Conservation (phyloP, 2,797 vertebrate genomes). For the Odontamblyopus rebecca region DNA sequence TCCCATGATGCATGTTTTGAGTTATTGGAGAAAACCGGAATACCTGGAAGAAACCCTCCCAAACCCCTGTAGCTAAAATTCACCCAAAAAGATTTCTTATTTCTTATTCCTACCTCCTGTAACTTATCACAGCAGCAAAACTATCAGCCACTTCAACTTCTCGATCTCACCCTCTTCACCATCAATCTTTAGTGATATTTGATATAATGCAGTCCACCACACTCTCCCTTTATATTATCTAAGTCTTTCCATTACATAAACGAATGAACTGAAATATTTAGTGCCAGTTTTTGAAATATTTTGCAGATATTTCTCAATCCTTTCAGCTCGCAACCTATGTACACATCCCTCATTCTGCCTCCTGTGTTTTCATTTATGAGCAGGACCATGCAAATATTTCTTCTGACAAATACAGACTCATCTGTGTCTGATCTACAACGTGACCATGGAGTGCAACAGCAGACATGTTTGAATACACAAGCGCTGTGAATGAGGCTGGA, state of each 20-base stretch:
- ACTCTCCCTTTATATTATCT: too few relatives aligned
- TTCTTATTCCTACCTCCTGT: too few relatives aligned
- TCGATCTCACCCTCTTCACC: too few relatives aligned
- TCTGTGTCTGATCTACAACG: slow-evolving; percentile 23
- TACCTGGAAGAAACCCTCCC: too few relatives aligned
- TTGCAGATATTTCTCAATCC: background rate
- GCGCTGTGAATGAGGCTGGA: background rate
- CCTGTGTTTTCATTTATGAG: slow-evolving; percentile 9
- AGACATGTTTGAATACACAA: background rate
- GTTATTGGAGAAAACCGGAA: too few relatives aligned
- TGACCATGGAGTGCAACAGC: background rate
- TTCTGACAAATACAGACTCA: slow-evolving; percentile 41
- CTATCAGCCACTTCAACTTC: too few relatives aligned
- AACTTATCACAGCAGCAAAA: too few relatives aligned
- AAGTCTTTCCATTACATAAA: background rate
- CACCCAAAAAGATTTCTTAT: too few relatives aligned
- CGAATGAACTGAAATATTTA: background rate
- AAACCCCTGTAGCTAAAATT: too few relatives aligned
- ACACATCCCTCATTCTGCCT: background rate
- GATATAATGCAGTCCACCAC: too few relatives aligned
- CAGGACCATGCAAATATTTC: slow-evolving; percentile 59
- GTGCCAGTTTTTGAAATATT: background rate
- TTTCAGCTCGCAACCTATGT: background rate
- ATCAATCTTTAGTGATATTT: too few relatives aligned
- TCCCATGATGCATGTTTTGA: too few relatives aligned